phyloP scores from a whole-genome alignment of 1,140 invertebrate genomes.

The Brachionus manjavacas region DNA sequence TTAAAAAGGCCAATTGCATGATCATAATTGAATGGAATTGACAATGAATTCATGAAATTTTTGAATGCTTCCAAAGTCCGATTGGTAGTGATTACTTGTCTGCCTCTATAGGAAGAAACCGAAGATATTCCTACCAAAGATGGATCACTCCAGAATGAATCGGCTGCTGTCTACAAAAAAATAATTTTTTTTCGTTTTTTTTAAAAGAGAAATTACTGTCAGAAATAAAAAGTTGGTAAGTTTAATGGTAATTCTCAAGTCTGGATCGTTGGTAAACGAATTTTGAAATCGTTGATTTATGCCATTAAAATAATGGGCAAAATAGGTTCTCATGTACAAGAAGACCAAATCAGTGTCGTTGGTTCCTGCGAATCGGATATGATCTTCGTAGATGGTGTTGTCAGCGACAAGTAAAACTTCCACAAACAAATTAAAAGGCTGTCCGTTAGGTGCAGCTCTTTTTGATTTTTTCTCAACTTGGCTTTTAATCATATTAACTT shows the following conservation, averaged over 20 bases:
- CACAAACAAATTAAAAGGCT: constrained; percentile 29
- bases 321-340: constrained; percentile 38
- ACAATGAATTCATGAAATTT: constrained; percentile 16
- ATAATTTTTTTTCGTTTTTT: background rate
- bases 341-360: constrained; percentile 17
- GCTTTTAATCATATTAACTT: background rate
- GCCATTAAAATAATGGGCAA: constrained; percentile 37
- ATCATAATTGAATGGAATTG: constrained; percentile 15
- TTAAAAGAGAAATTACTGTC: background rate
- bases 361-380: constrained; percentile 1
- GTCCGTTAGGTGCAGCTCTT: background rate
- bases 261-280: constrained; percentile 19
- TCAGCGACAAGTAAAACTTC: constrained; percentile 6
- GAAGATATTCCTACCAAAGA: background rate
- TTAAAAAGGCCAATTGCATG: constrained; percentile 38
- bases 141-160: constrained; percentile 29
- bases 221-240: constrained; percentile 22
- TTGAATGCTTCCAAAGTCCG: constrained; percentile 15
- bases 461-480: background rate
- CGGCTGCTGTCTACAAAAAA: background rate
- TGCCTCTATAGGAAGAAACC: constrained; percentile 23
- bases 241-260: constrained; percentile 11
- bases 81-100: constrained; percentile 8
- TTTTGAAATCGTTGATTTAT: constrained; percentile 35
- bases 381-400: constrained; percentile 9